A percentile compares a stretch with the other conserved stretches of the same genome.
Evolutionary conservation across 35 echinoderm and acorn worm species (phyloP).

Genomic region (Holothuria glaberrima): DNA sequence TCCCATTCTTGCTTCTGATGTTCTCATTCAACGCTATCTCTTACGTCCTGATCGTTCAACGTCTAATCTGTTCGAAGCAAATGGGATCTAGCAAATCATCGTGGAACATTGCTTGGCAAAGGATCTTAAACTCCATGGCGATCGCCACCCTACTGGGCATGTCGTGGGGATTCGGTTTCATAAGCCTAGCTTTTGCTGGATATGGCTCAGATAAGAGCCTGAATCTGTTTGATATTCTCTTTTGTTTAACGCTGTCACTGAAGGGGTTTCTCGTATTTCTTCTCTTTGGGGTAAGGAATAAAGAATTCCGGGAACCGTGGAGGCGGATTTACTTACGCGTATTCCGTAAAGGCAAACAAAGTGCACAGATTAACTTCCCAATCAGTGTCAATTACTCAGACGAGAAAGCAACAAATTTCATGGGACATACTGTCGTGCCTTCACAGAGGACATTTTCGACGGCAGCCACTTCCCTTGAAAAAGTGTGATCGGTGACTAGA

Average conservation of each 20-base stretch:
- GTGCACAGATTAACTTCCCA: neutral
- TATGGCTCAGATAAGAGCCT: neutral
- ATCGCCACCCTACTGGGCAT: neutral
- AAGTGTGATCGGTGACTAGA: no score
- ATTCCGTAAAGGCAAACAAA: slow-evolving; percentile 14
- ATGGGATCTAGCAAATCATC: slow-evolving; percentile 19
- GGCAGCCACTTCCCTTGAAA: no score
- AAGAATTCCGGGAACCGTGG: slow-evolving; percentile 18
- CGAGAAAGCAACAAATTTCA: slow-evolving; percentile 19
- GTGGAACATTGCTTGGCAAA: neutral
- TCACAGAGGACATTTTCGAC: slow-evolving; percentile 16
- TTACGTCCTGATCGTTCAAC: slow-evolving; percentile 19
- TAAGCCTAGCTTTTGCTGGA: slow-evolving; percentile 1
- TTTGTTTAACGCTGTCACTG: slow-evolving; percentile 19
- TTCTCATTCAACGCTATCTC: slow-evolving; percentile 2
- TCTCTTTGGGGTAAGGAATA: slow-evolving; percentile 28
- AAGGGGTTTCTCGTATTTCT: slow-evolving; percentile 20
- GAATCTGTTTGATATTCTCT: neutral
- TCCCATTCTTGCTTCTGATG: slow-evolving; percentile 15
- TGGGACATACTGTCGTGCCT: neutral
- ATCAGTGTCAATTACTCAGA: slow-evolving; percentile 1
- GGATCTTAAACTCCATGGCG: slow-evolving; percentile 6
- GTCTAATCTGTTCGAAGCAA: slow-evolving; percentile 19
- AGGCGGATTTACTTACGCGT: neutral
- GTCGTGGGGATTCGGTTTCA: slow-evolving; percentile 33